A percentile compares a stretch with the other conserved stretches of the same genome.
Conservation (phyloP, 2,113 vertebrate species). For the Bagarius yarrelli region DNA sequence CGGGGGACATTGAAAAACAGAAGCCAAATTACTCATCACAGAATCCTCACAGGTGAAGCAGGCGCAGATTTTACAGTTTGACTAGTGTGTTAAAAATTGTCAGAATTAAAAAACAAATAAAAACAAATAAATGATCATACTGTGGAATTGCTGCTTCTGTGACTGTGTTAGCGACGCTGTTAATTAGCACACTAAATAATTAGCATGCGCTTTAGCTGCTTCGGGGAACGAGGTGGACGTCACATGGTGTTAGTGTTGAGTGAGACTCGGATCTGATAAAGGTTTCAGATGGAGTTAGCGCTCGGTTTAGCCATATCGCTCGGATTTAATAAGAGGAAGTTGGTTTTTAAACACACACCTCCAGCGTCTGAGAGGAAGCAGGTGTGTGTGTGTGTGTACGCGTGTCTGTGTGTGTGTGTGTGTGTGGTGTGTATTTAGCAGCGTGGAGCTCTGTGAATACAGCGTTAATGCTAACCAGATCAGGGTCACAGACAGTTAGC, state of each 20-base stretch:
- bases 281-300: too few relatives aligned
- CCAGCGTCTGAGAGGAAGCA: not conserved
- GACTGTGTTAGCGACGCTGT: not conserved
- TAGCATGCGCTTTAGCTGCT: not conserved
- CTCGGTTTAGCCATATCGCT: too few relatives aligned
- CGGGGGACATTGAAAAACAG: not conserved
- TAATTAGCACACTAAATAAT: not conserved
- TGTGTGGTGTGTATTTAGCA: constrained; percentile 21
- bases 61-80: not conserved
- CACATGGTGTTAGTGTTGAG: not conserved
- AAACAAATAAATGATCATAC: not conserved
- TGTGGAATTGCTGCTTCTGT: not conserved
- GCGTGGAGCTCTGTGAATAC: not conserved
- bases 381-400: too few relatives aligned
- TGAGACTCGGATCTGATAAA: too few relatives aligned
- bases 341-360: not conserved
- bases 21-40: not conserved
- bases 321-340: not conserved
- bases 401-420: not conserved
- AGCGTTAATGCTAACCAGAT: not conserved
- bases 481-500: not conserved
- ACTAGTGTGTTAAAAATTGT: constrained; percentile 24
- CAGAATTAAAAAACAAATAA: not conserved
- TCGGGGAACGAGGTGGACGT: not conserved
- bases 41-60: not conserved